Evolutionary conservation across 2,113 vertebrate species (phyloP).

Genomic region (Rhynchomys soricoides): DNA sequence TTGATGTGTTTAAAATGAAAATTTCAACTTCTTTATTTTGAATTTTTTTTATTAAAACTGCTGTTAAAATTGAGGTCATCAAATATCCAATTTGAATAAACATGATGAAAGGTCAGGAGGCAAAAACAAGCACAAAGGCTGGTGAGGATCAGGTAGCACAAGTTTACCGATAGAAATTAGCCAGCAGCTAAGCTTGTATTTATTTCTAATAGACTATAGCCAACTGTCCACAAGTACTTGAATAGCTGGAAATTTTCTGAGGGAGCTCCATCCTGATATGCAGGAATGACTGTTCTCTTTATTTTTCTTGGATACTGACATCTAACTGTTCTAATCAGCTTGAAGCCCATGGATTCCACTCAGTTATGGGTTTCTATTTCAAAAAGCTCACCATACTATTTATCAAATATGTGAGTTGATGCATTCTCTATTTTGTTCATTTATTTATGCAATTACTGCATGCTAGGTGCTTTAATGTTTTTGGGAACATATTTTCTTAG

Average conservation of each 20-base stretch:
- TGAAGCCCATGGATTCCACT: not conserved
- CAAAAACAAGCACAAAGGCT: not conserved
- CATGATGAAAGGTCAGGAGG: not conserved
- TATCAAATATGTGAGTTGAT: not conserved
- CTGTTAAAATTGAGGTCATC: not conserved
- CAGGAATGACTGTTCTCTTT: not conserved
- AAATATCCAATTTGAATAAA: slow-evolving; percentile 22
- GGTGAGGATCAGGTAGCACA: not conserved
- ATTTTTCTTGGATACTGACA: not conserved
- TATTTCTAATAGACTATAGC: not conserved
- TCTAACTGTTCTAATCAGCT: not conserved
- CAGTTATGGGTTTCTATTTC: not conserved
- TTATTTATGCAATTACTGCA: not conserved
- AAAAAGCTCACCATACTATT: not conserved
- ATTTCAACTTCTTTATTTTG: not conserved
- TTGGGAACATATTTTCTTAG: not conserved
- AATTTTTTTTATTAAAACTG: not conserved
- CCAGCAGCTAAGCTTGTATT: not conserved
- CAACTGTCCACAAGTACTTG: not conserved
- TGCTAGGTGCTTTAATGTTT: not conserved
- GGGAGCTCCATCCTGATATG: not conserved
- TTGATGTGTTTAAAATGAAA: slow-evolving; percentile 52
- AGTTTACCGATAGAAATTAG: not conserved
- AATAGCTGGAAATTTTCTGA: not conserved
- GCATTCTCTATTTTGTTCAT: not conserved